A percentile compares a stretch with the other conserved stretches of the same genome.
Evolutionary conservation across 2,797 vertebrate species (phyloP).

Genomic region (Xenopus petersii): DNA sequence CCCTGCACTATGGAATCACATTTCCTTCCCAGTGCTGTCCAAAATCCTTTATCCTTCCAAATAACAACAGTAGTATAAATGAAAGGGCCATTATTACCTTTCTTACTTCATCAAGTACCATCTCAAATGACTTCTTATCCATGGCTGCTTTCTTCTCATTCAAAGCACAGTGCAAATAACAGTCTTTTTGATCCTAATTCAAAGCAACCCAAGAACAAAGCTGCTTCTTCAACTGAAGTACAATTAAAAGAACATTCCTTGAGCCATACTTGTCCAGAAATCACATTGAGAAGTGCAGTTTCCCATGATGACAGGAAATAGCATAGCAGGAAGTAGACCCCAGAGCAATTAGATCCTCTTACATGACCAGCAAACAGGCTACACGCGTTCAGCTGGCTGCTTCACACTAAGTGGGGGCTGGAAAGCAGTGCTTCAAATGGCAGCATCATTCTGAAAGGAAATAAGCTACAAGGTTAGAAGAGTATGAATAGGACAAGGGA

Average conservation of each 20-base stretch:
- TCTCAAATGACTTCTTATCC: conserved; percentile 97
- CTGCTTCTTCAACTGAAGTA: not conserved
- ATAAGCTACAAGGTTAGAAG: not conserved
- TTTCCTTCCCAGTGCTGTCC: too few species aligned
- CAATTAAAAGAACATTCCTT: not conserved
- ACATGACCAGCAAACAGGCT: not conserved
- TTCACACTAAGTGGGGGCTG: not conserved
- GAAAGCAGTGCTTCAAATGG: not conserved
- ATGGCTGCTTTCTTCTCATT: conserved; percentile 62
- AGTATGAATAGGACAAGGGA: too few species aligned
- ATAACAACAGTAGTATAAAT: not conserved
- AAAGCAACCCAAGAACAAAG: not conserved
- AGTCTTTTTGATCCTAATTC: not conserved
- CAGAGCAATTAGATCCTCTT: not conserved
- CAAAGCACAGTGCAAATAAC: not conserved
- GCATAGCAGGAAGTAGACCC: not conserved
- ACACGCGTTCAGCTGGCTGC: not conserved
- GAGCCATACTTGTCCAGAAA: not conserved
- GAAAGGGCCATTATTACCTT: conserved; percentile 72
- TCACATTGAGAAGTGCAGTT: too few species aligned
- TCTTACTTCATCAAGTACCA: conserved; percentile 91
- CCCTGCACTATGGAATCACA: too few species aligned
- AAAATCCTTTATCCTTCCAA: too few species aligned
- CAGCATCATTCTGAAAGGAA: not conserved
- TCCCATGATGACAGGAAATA: not conserved